phyloP scores from a whole-genome alignment of 1,140 invertebrate genomes.

The Ceratina calcarata region DNA sequence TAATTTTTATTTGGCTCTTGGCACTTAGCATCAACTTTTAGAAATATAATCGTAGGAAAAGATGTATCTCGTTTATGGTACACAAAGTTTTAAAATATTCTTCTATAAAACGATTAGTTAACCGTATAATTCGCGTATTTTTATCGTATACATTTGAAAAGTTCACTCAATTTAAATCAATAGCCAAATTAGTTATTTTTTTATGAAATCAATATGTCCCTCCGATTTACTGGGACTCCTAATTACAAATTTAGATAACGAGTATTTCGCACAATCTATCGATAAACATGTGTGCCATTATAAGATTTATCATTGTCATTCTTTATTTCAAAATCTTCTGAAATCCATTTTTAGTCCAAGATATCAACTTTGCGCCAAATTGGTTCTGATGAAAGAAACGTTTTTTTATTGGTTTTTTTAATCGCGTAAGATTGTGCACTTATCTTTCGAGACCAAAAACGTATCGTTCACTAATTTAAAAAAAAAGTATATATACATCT shows the following conservation, averaged over 20 bases:
- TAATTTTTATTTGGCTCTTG: constrained; percentile 36
- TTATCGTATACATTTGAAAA: constrained; percentile 35
- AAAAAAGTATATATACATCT: background rate
- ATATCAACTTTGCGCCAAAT: background rate
- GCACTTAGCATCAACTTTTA: constrained; percentile 31
- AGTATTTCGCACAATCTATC: background rate
- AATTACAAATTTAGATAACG: constrained; percentile 22
- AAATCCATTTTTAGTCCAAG: background rate
- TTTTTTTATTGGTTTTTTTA: background rate
- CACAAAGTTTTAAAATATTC: background rate
- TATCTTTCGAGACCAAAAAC: constrained; percentile 30
- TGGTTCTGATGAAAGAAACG: background rate
- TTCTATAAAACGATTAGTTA: background rate
- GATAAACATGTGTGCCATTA: background rate
- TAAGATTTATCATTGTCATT: background rate
- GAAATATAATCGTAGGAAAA: constrained; percentile 17
- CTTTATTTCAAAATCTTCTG: background rate
- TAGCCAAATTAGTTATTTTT: background rate
- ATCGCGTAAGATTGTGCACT: constrained; percentile 11
- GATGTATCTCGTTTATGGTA: constrained; percentile 2
- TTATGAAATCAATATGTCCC: constrained; percentile 36
- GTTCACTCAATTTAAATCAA: constrained; percentile 1
- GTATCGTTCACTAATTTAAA: background rate
- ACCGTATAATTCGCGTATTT: background rate
- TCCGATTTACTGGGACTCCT: background rate